Evolutionary conservation across 2,113 vertebrate species (phyloP).

Genomic region (Phyllostomus discolor): DNA sequence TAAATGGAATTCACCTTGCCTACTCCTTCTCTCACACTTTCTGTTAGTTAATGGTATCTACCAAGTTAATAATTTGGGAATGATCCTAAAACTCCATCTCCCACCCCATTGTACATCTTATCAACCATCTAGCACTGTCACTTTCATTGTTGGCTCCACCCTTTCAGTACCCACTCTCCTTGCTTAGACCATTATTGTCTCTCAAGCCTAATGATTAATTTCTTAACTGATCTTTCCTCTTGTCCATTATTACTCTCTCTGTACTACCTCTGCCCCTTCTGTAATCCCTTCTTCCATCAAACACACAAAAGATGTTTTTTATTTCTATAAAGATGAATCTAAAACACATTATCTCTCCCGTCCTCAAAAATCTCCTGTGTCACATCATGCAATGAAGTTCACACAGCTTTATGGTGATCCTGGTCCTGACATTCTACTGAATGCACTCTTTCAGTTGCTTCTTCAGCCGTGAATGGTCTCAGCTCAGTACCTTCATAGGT

Average conservation of each 20-base stretch:
- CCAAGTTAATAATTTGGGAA: background rate
- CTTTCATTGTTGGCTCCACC: accelerated
- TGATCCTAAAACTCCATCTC: background rate
- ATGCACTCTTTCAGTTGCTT: accelerated
- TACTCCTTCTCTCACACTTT: background rate
- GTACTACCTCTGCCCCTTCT: background rate
- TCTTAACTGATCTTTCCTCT: background rate
- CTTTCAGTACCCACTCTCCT: background rate
- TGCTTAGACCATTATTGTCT: background rate
- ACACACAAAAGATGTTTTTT: background rate
- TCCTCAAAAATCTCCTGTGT: background rate
- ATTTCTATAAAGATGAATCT: background rate
- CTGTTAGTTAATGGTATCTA: background rate
- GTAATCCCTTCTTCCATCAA: background rate
- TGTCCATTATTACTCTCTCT: background rate
- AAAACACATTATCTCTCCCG: background rate
- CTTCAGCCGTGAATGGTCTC: background rate
- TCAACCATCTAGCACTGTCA: background rate
- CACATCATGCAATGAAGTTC: background rate
- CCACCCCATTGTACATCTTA: too few relatives aligned
- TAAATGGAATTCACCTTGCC: background rate
- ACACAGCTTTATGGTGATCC: accelerated
- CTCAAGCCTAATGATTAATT: background rate
- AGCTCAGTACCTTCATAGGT: background rate
- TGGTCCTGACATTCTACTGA: background rate